phyloP scores from a whole-genome alignment of 2,113 vertebrate genomes.

The Pituophis catenifer region DNA sequence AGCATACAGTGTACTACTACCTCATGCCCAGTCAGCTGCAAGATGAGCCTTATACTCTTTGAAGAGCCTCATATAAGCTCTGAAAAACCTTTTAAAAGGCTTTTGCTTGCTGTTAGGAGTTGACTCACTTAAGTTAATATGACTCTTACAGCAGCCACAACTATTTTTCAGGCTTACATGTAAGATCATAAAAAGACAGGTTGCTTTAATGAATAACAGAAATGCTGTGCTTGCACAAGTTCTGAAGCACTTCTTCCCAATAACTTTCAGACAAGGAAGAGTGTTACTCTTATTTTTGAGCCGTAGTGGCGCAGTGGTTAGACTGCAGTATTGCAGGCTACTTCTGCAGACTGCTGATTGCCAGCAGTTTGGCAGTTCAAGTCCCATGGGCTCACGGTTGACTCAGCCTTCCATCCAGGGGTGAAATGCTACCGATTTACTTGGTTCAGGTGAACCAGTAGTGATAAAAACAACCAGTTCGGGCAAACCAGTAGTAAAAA shows the following conservation, averaged over 20 bases:
- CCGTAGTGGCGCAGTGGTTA: too few relatives aligned
- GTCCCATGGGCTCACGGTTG: too few relatives aligned
- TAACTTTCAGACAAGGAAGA: background rate
- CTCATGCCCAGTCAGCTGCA: background rate
- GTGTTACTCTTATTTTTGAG: conserved; percentile 3
- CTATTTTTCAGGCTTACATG: background rate
- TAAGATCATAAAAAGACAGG: background rate
- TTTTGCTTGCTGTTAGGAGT: background rate
- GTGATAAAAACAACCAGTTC: too few relatives aligned
- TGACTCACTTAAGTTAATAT: background rate
- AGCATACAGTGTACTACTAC: background rate
- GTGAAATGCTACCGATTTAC: too few relatives aligned
- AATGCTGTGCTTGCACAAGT: background rate
- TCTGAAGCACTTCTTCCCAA: background rate
- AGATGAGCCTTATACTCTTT: background rate
- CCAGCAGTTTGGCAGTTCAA: too few relatives aligned
- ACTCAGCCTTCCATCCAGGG: too few relatives aligned
- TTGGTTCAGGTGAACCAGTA: too few relatives aligned
- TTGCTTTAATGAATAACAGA: background rate
- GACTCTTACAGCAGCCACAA: background rate
- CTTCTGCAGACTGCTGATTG: too few relatives aligned
- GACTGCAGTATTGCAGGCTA: too few relatives aligned
- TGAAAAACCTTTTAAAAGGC: background rate
- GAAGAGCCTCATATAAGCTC: background rate
- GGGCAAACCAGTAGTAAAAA: too few relatives aligned